These are phyloP conservation scores for Notechis scutatus DNA, from an alignment of 2,113 vertebrate species.

Conservation along the genomic window DNA sequence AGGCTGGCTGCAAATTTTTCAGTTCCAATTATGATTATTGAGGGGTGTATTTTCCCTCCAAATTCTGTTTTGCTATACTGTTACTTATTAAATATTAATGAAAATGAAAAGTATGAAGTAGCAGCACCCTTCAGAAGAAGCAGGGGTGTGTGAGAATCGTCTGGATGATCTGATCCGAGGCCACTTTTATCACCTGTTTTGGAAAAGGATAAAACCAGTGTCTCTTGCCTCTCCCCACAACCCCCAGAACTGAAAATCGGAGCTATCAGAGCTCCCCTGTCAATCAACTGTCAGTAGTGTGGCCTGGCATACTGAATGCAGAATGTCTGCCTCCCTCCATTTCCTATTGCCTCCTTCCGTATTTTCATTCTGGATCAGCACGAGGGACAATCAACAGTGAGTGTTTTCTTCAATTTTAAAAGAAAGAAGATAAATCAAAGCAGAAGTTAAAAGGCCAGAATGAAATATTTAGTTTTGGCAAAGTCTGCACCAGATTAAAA, in stretches of 20 bases:
- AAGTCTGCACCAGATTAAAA: not conserved
- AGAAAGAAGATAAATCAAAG: constrained; percentile 27
- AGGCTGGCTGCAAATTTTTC: constrained; percentile 39
- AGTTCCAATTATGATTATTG: constrained; percentile 66
- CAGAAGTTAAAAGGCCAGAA: not conserved
- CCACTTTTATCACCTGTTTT: not conserved
- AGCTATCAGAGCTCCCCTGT: not conserved
- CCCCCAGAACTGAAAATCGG: not conserved
- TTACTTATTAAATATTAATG: constrained; percentile 43
- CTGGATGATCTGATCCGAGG: not conserved
- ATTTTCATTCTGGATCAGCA: not conserved
- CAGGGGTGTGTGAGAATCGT: not conserved
- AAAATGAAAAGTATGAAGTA: constrained; percentile 23
- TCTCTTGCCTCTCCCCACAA: not conserved
- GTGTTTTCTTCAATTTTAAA: not conserved
- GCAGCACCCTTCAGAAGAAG: constrained; percentile 23
- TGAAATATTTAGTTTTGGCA: not conserved
- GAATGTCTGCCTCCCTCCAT: not conserved
- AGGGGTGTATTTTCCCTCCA: constrained; percentile 32
- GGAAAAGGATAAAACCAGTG: not conserved
- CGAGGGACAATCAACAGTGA: not conserved
- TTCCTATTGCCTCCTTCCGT: not conserved
- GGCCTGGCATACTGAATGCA: not conserved
- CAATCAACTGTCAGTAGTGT: not conserved
- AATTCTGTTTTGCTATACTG: constrained; percentile 43